Evolutionary conservation across 2,888 invertebrate genomes (phyloP).

Genomic region (Pterobdella sp.): DNA sequence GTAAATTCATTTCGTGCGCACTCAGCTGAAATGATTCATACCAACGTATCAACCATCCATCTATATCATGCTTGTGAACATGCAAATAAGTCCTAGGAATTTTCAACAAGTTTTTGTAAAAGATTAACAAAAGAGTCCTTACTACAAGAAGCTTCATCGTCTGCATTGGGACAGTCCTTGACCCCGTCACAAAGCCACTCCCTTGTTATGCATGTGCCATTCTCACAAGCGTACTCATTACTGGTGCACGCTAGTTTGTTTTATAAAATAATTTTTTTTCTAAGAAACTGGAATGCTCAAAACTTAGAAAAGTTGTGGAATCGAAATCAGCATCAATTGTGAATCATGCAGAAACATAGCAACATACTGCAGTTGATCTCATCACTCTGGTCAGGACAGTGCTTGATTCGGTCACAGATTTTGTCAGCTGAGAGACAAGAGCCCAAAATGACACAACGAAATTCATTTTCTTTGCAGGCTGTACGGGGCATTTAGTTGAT

Average conservation of each 20-base stretch:
- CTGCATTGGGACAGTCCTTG: slow-evolving; percentile 7
- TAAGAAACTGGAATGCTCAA: not conserved
- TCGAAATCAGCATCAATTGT: not conserved
- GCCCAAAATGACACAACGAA: not conserved
- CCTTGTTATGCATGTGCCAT: not conserved
- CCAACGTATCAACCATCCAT: too few relatives aligned
- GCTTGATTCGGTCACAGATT: not conserved
- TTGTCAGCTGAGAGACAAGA: not conserved
- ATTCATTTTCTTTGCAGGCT: not conserved
- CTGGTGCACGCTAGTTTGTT: not conserved
- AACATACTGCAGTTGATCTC: slow-evolving; percentile 15
- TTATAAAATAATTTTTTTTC: not conserved
- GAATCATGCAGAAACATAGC: not conserved
- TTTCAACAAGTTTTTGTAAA: not conserved
- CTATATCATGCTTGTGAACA: too few relatives aligned
- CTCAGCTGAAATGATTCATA: too few relatives aligned
- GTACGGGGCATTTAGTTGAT: not conserved
- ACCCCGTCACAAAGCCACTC: slow-evolving; percentile 13
- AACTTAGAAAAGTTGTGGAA: not conserved
- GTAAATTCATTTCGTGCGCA: too few relatives aligned
- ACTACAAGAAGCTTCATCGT: slow-evolving; percentile 9
- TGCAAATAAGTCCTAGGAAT: not conserved
- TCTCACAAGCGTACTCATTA: not conserved
- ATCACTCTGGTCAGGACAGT: slow-evolving; percentile 4
- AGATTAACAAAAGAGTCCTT: not conserved